phyloP scores from a whole-genome alignment of 2,888 invertebrate genomes.

The Boloria euphrosyne region DNA sequence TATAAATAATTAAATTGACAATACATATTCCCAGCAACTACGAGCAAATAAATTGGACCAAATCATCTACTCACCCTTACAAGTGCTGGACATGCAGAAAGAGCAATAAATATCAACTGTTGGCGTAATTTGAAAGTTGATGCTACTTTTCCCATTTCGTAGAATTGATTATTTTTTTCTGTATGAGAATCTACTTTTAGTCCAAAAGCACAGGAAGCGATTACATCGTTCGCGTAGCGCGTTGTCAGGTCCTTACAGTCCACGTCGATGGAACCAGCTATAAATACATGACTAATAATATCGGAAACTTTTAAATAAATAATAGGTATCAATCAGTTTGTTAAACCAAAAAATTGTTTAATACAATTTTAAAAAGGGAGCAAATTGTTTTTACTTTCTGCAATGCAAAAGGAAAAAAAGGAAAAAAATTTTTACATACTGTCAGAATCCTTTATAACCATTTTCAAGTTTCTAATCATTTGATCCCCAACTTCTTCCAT shows the following conservation, averaged over 20 bases:
- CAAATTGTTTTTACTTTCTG: too few relatives aligned
- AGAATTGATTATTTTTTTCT: conserved; percentile 77
- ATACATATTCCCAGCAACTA: too few relatives aligned
- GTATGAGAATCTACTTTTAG: conserved; percentile 77
- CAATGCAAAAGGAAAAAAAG: too few relatives aligned
- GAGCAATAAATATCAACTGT: conserved; percentile 40
- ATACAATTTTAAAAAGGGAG: too few relatives aligned
- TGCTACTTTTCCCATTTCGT: conserved; percentile 69
- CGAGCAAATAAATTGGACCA: neutral
- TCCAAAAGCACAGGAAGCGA: conserved; percentile 76
- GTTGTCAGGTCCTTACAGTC: conserved; percentile 69
- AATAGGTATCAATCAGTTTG: neutral
- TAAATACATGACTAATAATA: conserved; percentile 2
- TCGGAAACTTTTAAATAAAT: neutral
- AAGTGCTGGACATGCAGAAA: conserved; percentile 26
- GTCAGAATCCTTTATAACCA: conserved; percentile 48
- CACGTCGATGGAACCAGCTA: conserved; percentile 50
- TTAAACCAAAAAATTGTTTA: too few relatives aligned
- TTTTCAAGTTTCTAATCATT: conserved; percentile 55
- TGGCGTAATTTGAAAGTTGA: conserved; percentile 50
- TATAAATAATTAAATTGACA: too few relatives aligned
- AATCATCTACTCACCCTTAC: conserved; percentile 6
- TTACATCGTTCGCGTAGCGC: conserved; percentile 74
- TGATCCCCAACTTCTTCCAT: conserved; percentile 68
- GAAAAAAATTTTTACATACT: conserved; percentile 50